Evolutionary conservation across 2,888 invertebrate genomes (phyloP), one percentile per base, ranked within the genome.

Genomic region (Drosophila mayaguana): DNA sequence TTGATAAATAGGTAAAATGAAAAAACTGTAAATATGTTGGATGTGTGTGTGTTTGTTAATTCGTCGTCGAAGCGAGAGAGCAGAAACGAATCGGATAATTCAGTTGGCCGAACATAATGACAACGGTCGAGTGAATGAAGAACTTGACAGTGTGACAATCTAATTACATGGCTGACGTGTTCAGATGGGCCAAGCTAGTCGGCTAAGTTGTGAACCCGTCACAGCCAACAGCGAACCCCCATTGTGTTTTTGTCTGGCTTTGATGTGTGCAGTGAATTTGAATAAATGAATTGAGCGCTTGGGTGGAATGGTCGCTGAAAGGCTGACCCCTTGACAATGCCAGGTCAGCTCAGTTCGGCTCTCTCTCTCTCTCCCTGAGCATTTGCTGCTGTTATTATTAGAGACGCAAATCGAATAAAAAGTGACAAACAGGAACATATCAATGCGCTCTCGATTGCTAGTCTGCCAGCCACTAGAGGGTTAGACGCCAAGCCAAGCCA

Each of bases 81-180:
- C 59, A 63, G 46, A 55, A 45, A 18, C 46, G 63, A 61, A 38
- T 64, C 55, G 79, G 75, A 59, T 71, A 70, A 78, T 69, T 65
- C 88, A 81, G 63, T 72, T 50, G 73, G 75, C 57, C 73, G 74
- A 53, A 63, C 61, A 76, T 84, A 83, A 83, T 81, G 73, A 59
- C 59, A 75, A 65, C 54, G 60, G 81, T 68, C 70, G 57, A 75
- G 68, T 66, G 67, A 72, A 54, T 62, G 69, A 48, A 64, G 56
- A 74, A 79, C 83, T 88, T 84, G 78, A 78, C 81, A 80, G 75
- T 80, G 84, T 88, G 84, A 84, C 84, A 84, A 84, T 84, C 88
- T 84, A 84, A 84, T 88, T 84, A 84, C 75, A 88, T 80, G 86
- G 81, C 88, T 86, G 84, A 80, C 72, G 78, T 85, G 85, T 70